A percentile compares a stretch with the other conserved stretches of the same genome.
Evolutionary conservation across 1,140 invertebrate species (phyloP).

Genomic region (Apis florea): DNA sequence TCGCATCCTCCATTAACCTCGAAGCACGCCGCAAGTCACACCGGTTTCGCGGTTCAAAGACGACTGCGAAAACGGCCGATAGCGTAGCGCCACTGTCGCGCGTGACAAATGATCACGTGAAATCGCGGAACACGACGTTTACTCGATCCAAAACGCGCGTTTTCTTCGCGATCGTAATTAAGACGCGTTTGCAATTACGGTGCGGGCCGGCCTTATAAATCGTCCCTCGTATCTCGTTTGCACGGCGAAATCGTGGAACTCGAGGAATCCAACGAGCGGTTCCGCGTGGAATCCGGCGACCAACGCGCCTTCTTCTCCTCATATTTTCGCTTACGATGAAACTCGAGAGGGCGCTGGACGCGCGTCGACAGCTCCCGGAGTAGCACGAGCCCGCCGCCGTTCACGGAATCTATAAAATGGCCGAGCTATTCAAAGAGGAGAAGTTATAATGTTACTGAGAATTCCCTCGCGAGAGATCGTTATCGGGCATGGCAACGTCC

Average conservation of each 20-base stretch:
- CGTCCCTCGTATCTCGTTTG: neutral
- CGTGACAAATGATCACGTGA: neutral
- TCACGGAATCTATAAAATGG: slow-evolving; percentile 65
- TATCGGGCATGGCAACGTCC: slow-evolving; percentile 57
- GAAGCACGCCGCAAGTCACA: too few species aligned
- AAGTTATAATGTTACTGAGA: slow-evolving; percentile 70
- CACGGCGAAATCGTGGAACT: neutral
- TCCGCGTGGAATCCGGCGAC: neutral
- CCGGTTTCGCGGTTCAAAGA: too few species aligned
- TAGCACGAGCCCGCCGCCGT: slow-evolving; percentile 27
- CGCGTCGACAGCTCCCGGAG: slow-evolving; percentile 26
- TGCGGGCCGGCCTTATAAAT: slow-evolving; percentile 15
- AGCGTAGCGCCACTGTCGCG: neutral
- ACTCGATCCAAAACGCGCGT: neutral
- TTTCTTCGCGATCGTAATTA: slow-evolving; percentile 28
- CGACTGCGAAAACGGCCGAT: too few species aligned
- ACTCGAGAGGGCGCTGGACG: slow-evolving; percentile 25
- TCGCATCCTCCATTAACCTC: too few species aligned
- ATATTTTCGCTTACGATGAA: slow-evolving; percentile 17
- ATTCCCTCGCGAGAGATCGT: slow-evolving; percentile 63
- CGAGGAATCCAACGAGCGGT: slow-evolving; percentile 26
- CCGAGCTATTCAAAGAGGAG: slow-evolving; percentile 62
- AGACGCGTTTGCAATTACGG: slow-evolving; percentile 38
- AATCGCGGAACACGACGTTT: neutral
- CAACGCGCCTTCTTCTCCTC: neutral